phyloP scores from a whole-genome alignment of 2,113 vertebrate species.

The Callipepla californica region DNA sequence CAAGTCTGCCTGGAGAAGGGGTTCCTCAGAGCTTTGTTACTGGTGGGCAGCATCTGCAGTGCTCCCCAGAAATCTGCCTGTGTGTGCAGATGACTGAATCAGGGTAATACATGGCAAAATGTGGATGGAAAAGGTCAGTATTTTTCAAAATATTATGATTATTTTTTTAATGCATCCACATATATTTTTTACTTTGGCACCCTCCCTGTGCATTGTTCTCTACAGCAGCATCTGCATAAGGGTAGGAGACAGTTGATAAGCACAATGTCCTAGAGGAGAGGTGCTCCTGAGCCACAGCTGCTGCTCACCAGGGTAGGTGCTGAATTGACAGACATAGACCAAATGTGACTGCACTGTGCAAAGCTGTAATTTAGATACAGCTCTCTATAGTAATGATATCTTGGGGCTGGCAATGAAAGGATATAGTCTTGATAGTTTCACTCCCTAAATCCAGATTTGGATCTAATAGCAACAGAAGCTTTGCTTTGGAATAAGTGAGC shows the following conservation, averaged over 20 bases:
- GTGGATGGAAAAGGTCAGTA: neutral
- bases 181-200: neutral
- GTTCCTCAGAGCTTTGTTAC: neutral
- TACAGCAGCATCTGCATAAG: neutral
- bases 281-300: neutral
- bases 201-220: neutral
- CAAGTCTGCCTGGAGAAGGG: neutral
- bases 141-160: neutral
- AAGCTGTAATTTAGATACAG: neutral
- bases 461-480: neutral
- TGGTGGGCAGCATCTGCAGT: neutral
- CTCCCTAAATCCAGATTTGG: neutral
- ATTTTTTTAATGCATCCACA: neutral
- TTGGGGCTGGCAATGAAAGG: neutral
- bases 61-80: neutral
- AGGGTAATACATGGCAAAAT: neutral
- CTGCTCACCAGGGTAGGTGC: rapidly evolving
- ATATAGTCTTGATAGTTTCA: neutral
- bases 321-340: neutral
- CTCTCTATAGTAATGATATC: neutral
- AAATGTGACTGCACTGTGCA: neutral
- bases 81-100: too few species aligned
- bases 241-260: neutral
- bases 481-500: neutral
- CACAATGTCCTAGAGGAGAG: neutral